These are phyloP conservation scores for Nanorana parkeri DNA, from an alignment of 2,113 vertebrate genomes.

Conservation along the genomic window DNA sequence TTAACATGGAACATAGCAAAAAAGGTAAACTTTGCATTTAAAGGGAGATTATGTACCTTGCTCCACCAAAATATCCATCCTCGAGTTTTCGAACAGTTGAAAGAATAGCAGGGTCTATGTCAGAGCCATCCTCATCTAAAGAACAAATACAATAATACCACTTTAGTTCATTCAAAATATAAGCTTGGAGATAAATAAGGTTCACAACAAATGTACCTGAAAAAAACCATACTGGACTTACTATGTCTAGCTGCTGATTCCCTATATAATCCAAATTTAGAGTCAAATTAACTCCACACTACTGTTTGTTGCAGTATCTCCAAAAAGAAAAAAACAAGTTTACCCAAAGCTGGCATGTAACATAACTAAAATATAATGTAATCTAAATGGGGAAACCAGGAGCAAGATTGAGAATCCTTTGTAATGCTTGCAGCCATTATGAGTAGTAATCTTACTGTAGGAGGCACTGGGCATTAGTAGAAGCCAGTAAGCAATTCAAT, in stretches of 20 bases:
- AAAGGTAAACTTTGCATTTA: too few species aligned
- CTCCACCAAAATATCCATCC: slow-evolving; percentile 96
- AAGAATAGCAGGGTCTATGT: slow-evolving; percentile 89
- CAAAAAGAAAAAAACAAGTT: too few species aligned
- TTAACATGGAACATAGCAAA: too few species aligned
- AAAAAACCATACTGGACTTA: neutral
- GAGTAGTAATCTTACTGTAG: neutral
- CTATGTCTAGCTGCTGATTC: neutral
- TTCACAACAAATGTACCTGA: too few species aligned
- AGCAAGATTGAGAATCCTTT: neutral
- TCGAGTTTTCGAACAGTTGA: slow-evolving; percentile 91
- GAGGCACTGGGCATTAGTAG: too few species aligned
- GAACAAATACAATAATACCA: slow-evolving; percentile 1
- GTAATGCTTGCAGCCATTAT: neutral
- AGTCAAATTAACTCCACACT: too few species aligned
- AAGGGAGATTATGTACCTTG: slow-evolving; percentile 76
- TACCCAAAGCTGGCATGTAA: too few species aligned
- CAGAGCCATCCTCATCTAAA: slow-evolving; percentile 87
- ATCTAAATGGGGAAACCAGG: neutral
- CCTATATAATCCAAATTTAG: too few species aligned
- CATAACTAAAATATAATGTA: too few species aligned
- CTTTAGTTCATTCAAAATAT: too few species aligned
- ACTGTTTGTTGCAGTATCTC: too few species aligned
- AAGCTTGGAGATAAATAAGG: neutral
- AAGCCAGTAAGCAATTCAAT: too few species aligned